Evolutionary conservation across 2,113 vertebrate species (phyloP), one percentile per base, ranked within the genome.

Genomic region (Copsychus sechellarum): DNA sequence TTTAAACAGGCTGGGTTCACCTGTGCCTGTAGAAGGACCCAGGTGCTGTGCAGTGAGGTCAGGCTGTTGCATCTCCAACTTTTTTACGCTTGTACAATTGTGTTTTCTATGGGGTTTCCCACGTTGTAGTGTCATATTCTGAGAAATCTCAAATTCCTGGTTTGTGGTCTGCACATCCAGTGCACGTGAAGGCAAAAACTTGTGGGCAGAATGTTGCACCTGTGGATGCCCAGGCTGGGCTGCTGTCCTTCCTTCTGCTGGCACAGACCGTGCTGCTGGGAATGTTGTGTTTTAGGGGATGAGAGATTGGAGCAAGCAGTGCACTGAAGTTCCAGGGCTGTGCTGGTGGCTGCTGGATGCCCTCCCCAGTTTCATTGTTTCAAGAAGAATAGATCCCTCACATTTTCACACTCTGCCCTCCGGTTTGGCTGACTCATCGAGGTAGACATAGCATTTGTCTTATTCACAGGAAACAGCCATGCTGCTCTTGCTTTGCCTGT

Each of bases 391-490:
- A 71, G 82, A 86, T 90, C 56, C 34, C 12, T 90, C 57, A 1
- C 69, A 79, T 96, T 94, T 97, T 95, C 95, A 95, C 94, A 93
- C 92, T 81, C 74, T 86, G 85, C 88, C 51, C 88, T 93, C 90
- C 9, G 16, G 47, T 96, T 94, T 95, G 92, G 76, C 88, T 96
- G 91, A 53, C 90, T 94, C 54, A 36, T 31, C 0, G 58, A 83
- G 79, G 93, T 50, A 4, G 64, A 73, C 2, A 0, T 20, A 61
- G 60, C 43, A n/a, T 94, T 96, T 95, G 69, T 93, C 85, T 81
- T 71, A 42, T 33, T 95, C 88, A 74, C 69, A 92, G 92, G 96
- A 94, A 95, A 7, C 5, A 69, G 74, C 86, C 90, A 1, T 10
- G 48, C 88, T 90, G 76, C 40, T 74, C 69, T 56, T 56, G 81